Evolutionary conservation across 2,888 invertebrate species (phyloP).

Genomic region (Lepetodrilus schrolli): DNA sequence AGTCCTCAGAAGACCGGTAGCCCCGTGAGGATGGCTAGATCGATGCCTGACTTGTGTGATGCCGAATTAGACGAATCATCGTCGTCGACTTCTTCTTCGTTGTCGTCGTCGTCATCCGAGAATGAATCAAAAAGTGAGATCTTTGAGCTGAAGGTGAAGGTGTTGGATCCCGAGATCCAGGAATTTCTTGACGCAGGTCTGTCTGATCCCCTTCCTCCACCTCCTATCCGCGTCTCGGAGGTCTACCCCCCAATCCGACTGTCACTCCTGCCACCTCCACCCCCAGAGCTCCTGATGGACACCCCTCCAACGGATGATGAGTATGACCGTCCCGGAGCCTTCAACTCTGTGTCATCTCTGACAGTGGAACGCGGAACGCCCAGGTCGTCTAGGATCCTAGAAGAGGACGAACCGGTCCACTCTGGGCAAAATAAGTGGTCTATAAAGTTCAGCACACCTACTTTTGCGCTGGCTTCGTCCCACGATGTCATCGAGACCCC

Average conservation of each 20-base stretch:
- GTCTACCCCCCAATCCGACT: constrained; percentile 7
- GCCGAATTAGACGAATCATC: not conserved
- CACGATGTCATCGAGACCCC: not conserved
- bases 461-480: not conserved
- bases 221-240: not conserved
- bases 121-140: not conserved
- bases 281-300: constrained; percentile 8
- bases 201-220: not conserved
- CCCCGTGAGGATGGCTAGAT: constrained; percentile 4
- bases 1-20: not conserved
- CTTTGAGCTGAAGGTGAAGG: not conserved
- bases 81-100: not conserved
- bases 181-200: not conserved
- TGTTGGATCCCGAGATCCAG: not conserved
- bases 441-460: not conserved
- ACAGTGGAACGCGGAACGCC: not conserved
- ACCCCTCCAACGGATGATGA: not conserved
- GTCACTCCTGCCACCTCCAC: constrained; percentile 10
- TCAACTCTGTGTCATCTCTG: not conserved
- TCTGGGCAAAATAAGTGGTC: no score
- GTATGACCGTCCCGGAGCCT: not conserved
- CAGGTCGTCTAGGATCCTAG: constrained; percentile 1
- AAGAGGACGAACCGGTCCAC: not conserved
- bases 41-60: constrained; percentile 18
- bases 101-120: not conserved